Conservation (phyloP, 2,113 vertebrate species). For the Mus musculus region GRCm39 chr2:64542001-64542500, state of each 20-base stretch:
- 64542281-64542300: not conserved
- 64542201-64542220: not conserved
- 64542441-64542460: not conserved
- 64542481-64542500: not conserved
- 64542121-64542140: not conserved
- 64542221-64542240: not conserved
- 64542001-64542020: not conserved
- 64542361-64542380: no score
- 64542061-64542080: not conserved
- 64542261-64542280: not conserved
- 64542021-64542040: not conserved
- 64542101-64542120: not conserved
- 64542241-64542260: not conserved
- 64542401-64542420: not conserved
- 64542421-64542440: not conserved
- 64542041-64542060: conserved; percentile 10
- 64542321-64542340: not conserved
- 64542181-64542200: not conserved
- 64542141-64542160: not conserved
- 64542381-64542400: not conserved
- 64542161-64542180: not conserved
- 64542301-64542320: not conserved
- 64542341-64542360: not conserved
- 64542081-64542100: not conserved
- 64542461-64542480: not conserved